Conservation (phyloP, 2,888 invertebrate species). For the Luperina nickerlii region DNA sequence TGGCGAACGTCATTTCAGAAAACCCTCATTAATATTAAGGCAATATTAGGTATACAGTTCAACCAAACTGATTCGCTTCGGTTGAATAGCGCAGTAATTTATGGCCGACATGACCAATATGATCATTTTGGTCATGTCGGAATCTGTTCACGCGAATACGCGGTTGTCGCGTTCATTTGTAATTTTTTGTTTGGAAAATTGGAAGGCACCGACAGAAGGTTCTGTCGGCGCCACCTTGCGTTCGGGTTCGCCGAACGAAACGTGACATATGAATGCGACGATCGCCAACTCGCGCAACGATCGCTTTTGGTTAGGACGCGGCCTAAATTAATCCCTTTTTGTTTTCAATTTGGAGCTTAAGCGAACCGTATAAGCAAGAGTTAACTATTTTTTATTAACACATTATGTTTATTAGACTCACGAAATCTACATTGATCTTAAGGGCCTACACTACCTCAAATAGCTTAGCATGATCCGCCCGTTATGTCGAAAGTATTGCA, state of each 20-base stretch:
- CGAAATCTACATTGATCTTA: too few species aligned
- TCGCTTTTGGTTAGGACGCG: neutral
- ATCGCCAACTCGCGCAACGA: neutral
- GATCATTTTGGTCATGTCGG: neutral
- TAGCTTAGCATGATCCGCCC: too few species aligned
- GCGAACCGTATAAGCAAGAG: neutral
- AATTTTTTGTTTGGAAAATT: neutral
- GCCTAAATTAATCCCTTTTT: neutral
- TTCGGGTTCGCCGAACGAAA: neutral
- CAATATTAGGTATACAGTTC: neutral
- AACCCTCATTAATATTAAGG: neutral
- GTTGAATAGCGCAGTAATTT: neutral
- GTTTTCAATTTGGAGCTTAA: neutral
- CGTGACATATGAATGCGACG: neutral
- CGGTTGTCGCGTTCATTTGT: neutral
- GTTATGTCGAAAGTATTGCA: too few species aligned
- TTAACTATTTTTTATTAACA: neutral
- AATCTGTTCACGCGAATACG: too few species aligned
- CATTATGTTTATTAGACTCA: neutral
- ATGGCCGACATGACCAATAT: neutral
- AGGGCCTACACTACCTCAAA: too few species aligned
- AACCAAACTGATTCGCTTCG: neutral
- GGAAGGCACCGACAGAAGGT: neutral
- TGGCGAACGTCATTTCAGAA: too few species aligned
- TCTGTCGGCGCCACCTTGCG: neutral